Evolutionary conservation across 2,888 invertebrate genomes (phyloP).

Genomic region (Lasius platythorax): DNA sequence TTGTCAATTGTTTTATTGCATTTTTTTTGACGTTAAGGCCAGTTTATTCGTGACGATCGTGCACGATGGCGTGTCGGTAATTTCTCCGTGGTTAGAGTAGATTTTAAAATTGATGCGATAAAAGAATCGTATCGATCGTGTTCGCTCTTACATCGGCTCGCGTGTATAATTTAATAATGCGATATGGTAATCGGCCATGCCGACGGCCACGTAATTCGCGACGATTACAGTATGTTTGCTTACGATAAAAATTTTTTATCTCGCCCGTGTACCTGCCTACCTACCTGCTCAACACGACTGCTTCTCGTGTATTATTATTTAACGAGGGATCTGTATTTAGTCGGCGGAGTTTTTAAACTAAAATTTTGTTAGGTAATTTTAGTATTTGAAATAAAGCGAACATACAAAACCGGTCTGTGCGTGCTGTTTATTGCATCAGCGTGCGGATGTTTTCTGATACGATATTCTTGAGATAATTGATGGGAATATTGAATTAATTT

Average conservation of each 20-base stretch:
- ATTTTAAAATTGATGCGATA: slow-evolving; percentile 55
- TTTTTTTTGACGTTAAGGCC: slow-evolving; percentile 65
- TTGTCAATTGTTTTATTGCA: slow-evolving; percentile 32
- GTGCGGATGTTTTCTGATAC: neutral
- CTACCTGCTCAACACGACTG: neutral
- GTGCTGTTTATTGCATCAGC: neutral
- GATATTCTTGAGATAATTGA: slow-evolving; percentile 24
- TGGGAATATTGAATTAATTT: slow-evolving; percentile 29
- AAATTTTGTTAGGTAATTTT: slow-evolving; percentile 19
- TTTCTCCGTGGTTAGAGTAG: slow-evolving; percentile 42
- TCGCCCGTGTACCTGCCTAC: neutral
- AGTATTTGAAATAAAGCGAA: neutral
- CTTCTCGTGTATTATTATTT: slow-evolving; percentile 42
- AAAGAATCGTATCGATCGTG: slow-evolving; percentile 54
- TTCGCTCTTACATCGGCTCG: slow-evolving; percentile 54
- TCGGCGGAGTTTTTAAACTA: slow-evolving; percentile 7
- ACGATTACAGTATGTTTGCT: slow-evolving; percentile 58
- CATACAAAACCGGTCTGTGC: neutral
- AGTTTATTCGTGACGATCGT: slow-evolving; percentile 61
- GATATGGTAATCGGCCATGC: slow-evolving; percentile 55
- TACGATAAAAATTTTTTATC: slow-evolving; percentile 57
- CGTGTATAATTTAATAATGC: slow-evolving; percentile 56
- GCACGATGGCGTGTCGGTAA: slow-evolving; percentile 61
- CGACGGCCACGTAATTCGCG: slow-evolving; percentile 52
- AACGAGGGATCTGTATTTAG: slow-evolving; percentile 23